A percentile compares a stretch with the other conserved stretches of the same genome.
phyloP scores from a whole-genome alignment of 2,888 invertebrate genomes.

The Cetonia aurata region DNA sequence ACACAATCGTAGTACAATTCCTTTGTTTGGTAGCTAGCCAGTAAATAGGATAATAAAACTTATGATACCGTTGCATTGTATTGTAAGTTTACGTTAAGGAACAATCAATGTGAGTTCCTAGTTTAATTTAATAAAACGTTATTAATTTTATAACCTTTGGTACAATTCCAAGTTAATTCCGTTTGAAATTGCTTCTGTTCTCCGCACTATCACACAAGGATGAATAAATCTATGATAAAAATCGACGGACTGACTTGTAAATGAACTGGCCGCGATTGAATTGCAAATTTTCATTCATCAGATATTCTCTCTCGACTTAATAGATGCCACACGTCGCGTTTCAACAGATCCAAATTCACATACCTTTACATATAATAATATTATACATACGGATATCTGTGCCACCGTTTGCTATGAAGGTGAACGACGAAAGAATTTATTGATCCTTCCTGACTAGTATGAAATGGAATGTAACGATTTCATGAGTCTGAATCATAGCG shows the following conservation, averaged over 20 bases:
- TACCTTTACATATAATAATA: too few species aligned
- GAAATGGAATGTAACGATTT: conserved; percentile 52
- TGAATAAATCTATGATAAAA: neutral
- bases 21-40: neutral
- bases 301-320: neutral
- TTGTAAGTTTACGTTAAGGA: neutral
- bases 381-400: too few species aligned
- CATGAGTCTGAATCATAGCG: conserved; percentile 50
- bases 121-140: conserved; percentile 7
- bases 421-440: conserved; percentile 49
- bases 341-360: too few species aligned
- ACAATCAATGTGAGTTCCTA: neutral
- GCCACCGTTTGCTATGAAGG: neutral
- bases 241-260: neutral
- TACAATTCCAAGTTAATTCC: neutral
- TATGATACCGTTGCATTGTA: neutral
- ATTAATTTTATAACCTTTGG: neutral
- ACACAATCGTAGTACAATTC: neutral
- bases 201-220: neutral
- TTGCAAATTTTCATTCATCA: neutral
- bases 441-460: conserved; percentile 51
- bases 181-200: neutral
- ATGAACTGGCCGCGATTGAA: neutral
- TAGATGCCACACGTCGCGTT: too few species aligned
- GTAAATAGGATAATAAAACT: neutral